Conservation (phyloP, 2,888 invertebrate genomes). For the Drosophila pseudotakahashii region DNA sequence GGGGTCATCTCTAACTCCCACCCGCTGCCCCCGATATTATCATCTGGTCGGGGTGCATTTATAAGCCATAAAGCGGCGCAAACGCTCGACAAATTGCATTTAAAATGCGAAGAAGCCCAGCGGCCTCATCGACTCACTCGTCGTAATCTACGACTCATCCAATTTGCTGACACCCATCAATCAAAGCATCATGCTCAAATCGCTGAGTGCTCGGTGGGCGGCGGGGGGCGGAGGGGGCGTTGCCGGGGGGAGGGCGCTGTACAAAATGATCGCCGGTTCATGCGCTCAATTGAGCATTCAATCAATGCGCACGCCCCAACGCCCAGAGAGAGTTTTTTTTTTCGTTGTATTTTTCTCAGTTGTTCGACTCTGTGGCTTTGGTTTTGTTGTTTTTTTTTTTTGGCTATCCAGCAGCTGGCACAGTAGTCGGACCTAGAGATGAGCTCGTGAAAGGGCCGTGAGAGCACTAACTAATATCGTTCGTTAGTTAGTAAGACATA, state of each 20-base stretch:
- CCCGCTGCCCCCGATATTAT: conserved; percentile 13
- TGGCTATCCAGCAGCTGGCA: conserved; percentile 47
- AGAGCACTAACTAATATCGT: not conserved
- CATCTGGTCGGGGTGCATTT: conserved; percentile 22
- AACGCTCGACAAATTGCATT: conserved; percentile 56
- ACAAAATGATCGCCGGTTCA: conserved; percentile 69
- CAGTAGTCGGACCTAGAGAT: conserved; percentile 42
- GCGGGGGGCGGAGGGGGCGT: conserved; percentile 6
- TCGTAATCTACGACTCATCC: conserved; percentile 71
- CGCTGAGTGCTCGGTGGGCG: conserved; percentile 41
- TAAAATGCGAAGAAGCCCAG: conserved; percentile 44
- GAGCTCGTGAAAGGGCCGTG: conserved; percentile 6
- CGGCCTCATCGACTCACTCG: conserved; percentile 32
- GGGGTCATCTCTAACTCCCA: not conserved
- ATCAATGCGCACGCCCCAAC: conserved; percentile 69
- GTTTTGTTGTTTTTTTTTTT: conserved; percentile 14
- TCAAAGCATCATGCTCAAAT: conserved; percentile 69
- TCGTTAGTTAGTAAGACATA: too few species aligned
- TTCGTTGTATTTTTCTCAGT: conserved; percentile 18
- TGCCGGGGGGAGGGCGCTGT: conserved; percentile 36
- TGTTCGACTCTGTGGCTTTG: conserved; percentile 2
- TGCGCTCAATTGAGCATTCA: conserved; percentile 76
- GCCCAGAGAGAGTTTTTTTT: conserved; percentile 52
- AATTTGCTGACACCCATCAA: conserved; percentile 71
- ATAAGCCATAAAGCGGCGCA: conserved; percentile 20